A percentile compares a stretch with the other conserved stretches of the same genome.
phyloP scores from a whole-genome alignment of 2,888 invertebrate species.

The Dasysyrphus albostriatus region DNA sequence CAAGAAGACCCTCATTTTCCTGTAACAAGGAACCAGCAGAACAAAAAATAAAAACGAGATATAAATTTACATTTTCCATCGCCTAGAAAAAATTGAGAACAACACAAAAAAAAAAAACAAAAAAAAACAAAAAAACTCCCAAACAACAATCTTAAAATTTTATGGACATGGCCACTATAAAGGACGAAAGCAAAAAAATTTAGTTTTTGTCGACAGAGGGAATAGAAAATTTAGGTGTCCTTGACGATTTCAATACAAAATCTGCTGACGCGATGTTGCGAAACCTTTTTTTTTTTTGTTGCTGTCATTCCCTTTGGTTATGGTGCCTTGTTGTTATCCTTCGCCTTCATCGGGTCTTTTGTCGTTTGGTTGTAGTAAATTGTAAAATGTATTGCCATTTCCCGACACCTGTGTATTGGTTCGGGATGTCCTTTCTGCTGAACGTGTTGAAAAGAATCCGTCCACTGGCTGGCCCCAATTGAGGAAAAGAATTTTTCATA shows the following conservation, averaged over 20 bases:
- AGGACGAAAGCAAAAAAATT: slow-evolving; percentile 40
- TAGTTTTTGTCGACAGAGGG: slow-evolving; percentile 34
- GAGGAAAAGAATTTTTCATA: slow-evolving; percentile 7
- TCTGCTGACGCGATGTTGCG: slow-evolving; percentile 33
- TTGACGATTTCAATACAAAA: slow-evolving; percentile 49
- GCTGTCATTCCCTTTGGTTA: not conserved
- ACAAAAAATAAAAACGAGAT: not conserved
- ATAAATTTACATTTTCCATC: slow-evolving; percentile 38
- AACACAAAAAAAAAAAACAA: slow-evolving; percentile 9
- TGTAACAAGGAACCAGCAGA: slow-evolving; percentile 3
- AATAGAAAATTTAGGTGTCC: slow-evolving; percentile 51
- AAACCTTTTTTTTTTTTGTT: slow-evolving; percentile 21
- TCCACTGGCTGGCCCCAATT: not conserved
- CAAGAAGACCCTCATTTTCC: slow-evolving; percentile 35
- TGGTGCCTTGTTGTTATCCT: slow-evolving; percentile 30
- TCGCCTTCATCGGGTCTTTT: slow-evolving; percentile 24
- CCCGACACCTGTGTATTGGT: slow-evolving; percentile 43
- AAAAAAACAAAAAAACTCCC: not conserved
- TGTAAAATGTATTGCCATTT: slow-evolving; percentile 49
- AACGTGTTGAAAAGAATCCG: not conserved
- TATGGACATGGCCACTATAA: slow-evolving; percentile 41
- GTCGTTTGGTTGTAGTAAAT: slow-evolving; percentile 29
- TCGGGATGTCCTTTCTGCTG: slow-evolving; percentile 19
- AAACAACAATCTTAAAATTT: slow-evolving; percentile 38
- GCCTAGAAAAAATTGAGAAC: not conserved